Base-by-base conservation (phyloP, 2,113 vertebrate genomes). In the Salminus brasiliensis region DNA sequence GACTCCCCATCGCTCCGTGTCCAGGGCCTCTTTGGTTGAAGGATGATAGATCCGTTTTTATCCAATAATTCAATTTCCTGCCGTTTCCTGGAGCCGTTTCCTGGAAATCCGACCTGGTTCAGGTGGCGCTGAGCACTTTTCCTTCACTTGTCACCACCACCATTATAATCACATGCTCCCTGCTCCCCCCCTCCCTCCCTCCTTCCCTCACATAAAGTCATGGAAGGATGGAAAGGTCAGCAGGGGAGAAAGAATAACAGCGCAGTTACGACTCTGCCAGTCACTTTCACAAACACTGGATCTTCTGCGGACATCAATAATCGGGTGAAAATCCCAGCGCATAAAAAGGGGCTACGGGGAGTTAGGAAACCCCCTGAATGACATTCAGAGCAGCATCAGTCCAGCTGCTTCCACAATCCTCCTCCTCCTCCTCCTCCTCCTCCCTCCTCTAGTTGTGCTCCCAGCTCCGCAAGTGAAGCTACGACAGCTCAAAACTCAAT, bases 1-100 rank as follows among this genome's bases (percentile, higher is more conserved):
- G 59, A 32, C 29, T 15, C 34, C 30, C 34, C 6, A 34, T 34
- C 60, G 10, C 7, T 34, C 16, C 60, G 9, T 21, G 62, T 66
- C 36, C 62, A n/a, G 62, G 16, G 32, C 32, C 62, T 23, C n/a
- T 39, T 23, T 16, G 52, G 23, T 55, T 66, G 29, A 66, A 66
- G 62, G n/a, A 39, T 16, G 27, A 63, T 18, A 34, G 34, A 63
- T 63, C 60, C 29, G 29, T 66, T 66, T 66, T 66, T 66, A 66
- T 66, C 62, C 62, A 66, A 66, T 66, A 66, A 66, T 66, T 66
- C 34, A 66, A 66, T 66, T 66, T 66, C 60, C 60, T 34, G 60
- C 34, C 15, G 21, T 63, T 63, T 63, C 34, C 62, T 13, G 21
- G 32, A 66, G 62, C 62, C 32, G 3, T 66, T 66, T 66, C 62